These are phyloP conservation scores for Mythimna vitellina DNA, from an alignment of 2,888 invertebrate species.

Conservation along the genomic window DNA sequence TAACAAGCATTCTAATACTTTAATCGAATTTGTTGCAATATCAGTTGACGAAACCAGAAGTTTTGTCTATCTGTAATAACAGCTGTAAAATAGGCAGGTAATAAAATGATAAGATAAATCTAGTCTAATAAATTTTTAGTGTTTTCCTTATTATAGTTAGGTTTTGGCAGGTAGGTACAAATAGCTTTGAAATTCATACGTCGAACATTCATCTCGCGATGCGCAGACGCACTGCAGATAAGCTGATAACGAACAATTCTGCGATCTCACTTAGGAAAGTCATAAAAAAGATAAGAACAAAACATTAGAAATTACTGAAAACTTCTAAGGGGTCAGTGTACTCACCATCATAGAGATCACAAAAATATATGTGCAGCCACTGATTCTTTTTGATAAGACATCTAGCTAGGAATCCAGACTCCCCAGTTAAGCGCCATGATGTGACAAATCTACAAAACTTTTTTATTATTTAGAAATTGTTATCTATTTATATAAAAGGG, in stretches of 20 bases:
- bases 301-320: not conserved
- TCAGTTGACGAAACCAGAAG: not conserved
- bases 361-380: no score
- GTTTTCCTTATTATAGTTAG: slow-evolving; percentile 31
- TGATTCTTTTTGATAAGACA: no score
- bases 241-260: not conserved
- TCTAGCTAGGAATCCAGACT: no score
- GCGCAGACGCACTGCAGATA: not conserved
- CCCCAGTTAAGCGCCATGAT: no score
- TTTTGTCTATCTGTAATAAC: slow-evolving; percentile 11
- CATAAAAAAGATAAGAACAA: not conserved
- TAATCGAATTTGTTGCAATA: not conserved
- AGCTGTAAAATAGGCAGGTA: slow-evolving; percentile 32
- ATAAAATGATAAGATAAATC: slow-evolving; percentile 35
- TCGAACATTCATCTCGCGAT: slow-evolving; percentile 1
- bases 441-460: no score
- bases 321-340: not conserved
- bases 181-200: not conserved
- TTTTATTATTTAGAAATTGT: no score
- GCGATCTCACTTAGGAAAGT: not conserved
- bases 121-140: slow-evolving; percentile 4
- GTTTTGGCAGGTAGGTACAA: not conserved
- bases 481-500: no score
- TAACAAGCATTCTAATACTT: not conserved
- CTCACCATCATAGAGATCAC: not conserved